These are phyloP conservation scores for Sphaeridia pumilis DNA, from an alignment of 2,888 invertebrate genomes.

Conservation along the genomic window DNA sequence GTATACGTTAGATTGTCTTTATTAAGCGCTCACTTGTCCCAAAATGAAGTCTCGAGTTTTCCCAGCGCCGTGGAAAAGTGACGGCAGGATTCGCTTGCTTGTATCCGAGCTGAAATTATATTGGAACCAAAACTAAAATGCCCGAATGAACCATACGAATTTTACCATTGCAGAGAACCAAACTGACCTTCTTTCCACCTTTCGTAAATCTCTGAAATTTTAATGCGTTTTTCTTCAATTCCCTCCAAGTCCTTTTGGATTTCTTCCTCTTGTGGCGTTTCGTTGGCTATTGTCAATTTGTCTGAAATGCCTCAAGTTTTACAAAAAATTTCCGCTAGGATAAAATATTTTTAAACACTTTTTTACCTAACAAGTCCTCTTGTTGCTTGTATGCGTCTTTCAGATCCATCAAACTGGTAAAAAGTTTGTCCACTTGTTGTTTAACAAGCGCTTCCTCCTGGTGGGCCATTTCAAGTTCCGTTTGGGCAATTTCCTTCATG, in stretches of 20 bases:
- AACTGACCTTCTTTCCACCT: constrained; percentile 34
- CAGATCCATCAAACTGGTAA: constrained; percentile 20
- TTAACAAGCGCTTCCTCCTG: constrained; percentile 32
- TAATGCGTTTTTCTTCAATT: constrained; percentile 27
- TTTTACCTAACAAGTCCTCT: constrained; percentile 30
- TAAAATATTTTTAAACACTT: too few species aligned
- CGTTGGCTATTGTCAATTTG: constrained; percentile 10
- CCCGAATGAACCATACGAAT: too few species aligned
- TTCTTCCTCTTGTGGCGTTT: constrained; percentile 5
- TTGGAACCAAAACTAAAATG: too few species aligned
- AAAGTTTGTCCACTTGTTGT: constrained; percentile 27
- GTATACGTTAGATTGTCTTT: too few species aligned
- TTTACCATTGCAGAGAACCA: too few species aligned
- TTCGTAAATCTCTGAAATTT: constrained; percentile 32
- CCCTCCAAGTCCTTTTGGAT: constrained; percentile 23
- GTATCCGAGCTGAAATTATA: too few species aligned
- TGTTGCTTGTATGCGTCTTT: constrained; percentile 28
- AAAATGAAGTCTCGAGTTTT: constrained; percentile 2
- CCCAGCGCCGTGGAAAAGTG: constrained; percentile 25
- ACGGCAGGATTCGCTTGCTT: constrained; percentile 27
- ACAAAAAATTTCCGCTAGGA: too few species aligned
- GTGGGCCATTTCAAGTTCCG: constrained; percentile 34
- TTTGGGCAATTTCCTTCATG: constrained; percentile 34
- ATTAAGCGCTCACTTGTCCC: neutral
- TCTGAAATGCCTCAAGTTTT: too few species aligned